Conservation (phyloP, 1,140 invertebrate genomes). For the Coelopa frigida region DNA sequence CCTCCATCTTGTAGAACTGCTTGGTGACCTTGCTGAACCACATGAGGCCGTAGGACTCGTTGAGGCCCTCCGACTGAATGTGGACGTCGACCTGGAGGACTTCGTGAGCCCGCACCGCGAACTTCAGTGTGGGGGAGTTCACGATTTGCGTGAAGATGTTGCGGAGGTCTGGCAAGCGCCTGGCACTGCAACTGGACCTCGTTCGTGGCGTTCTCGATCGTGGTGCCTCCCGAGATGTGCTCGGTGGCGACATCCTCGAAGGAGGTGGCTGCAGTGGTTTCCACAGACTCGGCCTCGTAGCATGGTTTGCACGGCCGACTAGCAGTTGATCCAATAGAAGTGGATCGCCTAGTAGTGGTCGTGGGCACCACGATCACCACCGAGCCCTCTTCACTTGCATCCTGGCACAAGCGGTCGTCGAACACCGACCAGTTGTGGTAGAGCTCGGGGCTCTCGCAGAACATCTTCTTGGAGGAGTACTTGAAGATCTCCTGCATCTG, state of each 20-base stretch:
- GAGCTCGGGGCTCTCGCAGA: conserved; percentile 16
- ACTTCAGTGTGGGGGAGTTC: conserved; percentile 14
- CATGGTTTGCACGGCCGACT: too few species aligned
- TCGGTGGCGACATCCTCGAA: background rate
- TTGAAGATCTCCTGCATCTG: conserved; percentile 18
- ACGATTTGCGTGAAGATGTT: background rate
- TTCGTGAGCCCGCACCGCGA: conserved; percentile 1
- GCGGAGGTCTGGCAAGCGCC: background rate
- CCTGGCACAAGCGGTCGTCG: conserved; percentile 21
- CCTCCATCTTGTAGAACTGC: conserved; percentile 20
- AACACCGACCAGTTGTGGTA: conserved; percentile 14
- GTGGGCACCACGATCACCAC: too few species aligned
- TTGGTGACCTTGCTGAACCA: conserved; percentile 29
- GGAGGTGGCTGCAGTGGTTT: background rate
- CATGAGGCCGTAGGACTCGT: conserved; percentile 19
- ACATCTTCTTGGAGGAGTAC: conserved; percentile 11
- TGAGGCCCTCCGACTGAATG: background rate
- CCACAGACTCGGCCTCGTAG: background rate
- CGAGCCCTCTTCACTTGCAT: too few species aligned
- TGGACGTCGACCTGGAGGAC: background rate
- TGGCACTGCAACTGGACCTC: background rate
- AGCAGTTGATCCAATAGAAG: too few species aligned
- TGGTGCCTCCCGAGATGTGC: background rate
- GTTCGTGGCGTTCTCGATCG: background rate
- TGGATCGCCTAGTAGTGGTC: too few species aligned